Evolutionary conservation across 2,113 vertebrate genomes (phyloP).

Genomic region (Chauna torquata): DNA sequence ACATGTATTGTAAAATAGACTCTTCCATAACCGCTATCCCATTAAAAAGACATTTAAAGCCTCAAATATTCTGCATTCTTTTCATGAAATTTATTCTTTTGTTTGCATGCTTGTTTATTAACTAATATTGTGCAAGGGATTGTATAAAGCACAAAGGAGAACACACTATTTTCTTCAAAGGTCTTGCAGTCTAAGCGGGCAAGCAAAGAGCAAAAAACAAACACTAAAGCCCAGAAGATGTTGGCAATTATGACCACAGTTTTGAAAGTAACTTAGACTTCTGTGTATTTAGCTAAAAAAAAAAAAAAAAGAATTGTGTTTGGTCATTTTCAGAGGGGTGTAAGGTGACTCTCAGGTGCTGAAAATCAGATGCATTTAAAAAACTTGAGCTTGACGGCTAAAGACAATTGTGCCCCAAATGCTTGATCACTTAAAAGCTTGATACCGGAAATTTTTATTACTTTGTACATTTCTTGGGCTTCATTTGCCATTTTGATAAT

Average conservation of each 20-base stretch:
- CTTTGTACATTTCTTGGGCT: not conserved
- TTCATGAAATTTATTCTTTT: not conserved
- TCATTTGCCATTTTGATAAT: not conserved
- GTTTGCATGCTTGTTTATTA: not conserved
- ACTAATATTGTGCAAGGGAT: not conserved
- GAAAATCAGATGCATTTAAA: not conserved
- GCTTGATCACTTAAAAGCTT: not conserved
- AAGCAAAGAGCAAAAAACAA: not conserved
- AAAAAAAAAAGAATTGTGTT: not conserved
- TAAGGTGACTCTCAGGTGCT: not conserved
- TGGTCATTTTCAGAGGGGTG: not conserved
- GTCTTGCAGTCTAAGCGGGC: not conserved
- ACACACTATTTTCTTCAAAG: not conserved
- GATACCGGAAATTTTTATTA: not conserved
- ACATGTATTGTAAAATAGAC: not conserved
- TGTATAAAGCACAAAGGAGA: not conserved
- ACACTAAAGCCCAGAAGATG: not conserved
- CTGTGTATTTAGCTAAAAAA: not conserved
- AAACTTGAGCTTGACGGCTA: not conserved
- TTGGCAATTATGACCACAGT: not conserved
- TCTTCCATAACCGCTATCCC: not conserved
- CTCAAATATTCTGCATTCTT: not conserved
- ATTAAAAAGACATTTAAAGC: not conserved
- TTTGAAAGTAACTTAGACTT: not conserved
- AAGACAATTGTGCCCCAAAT: not conserved